Conservation (phyloP, 2,888 invertebrate genomes). For the Megastigmus dorsalis region DNA sequence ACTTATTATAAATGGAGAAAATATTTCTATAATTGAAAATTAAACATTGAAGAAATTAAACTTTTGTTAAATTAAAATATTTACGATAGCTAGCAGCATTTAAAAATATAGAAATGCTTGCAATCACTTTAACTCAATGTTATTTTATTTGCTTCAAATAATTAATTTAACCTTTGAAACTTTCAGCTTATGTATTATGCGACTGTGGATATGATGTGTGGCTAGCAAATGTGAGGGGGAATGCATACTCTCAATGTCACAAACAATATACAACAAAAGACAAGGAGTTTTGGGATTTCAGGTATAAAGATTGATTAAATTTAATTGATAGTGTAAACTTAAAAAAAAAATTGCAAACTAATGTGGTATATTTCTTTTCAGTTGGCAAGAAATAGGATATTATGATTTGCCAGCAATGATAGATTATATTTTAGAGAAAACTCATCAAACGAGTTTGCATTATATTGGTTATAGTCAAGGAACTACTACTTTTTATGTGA, state of each 20-base stretch:
- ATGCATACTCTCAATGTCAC: conserved; percentile 69
- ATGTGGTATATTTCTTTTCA: conserved; percentile 59
- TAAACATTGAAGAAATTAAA: too few relatives aligned
- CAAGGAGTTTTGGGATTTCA: conserved; percentile 72
- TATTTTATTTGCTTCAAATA: conserved; percentile 6
- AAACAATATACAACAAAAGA: conserved; percentile 67
- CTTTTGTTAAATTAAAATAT: too few relatives aligned
- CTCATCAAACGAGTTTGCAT: conserved; percentile 74
- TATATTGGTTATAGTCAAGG: conserved; percentile 81
- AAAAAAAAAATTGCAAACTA: conserved; percentile 8
- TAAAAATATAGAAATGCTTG: too few relatives aligned
- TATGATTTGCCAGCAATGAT: conserved; percentile 79
- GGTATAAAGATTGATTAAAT: conserved; percentile 59
- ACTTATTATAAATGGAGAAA: too few relatives aligned
- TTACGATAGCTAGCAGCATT: too few relatives aligned
- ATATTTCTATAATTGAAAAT: too few relatives aligned
- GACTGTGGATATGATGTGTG: conserved; percentile 71
- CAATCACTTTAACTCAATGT: too few relatives aligned
- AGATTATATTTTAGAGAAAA: conserved; percentile 75
- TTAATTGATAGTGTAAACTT: conserved; percentile 11
- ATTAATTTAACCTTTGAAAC: neutral
- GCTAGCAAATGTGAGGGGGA: conserved; percentile 71
- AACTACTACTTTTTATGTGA: conserved; percentile 72
- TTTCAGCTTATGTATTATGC: conserved; percentile 67
- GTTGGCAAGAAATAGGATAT: conserved; percentile 79